Percentiles rank a stretch among this genome's conserved stretches.
Conservation (phyloP, 2,888 invertebrate genomes). For the Lepetodrilus schrolli region DNA sequence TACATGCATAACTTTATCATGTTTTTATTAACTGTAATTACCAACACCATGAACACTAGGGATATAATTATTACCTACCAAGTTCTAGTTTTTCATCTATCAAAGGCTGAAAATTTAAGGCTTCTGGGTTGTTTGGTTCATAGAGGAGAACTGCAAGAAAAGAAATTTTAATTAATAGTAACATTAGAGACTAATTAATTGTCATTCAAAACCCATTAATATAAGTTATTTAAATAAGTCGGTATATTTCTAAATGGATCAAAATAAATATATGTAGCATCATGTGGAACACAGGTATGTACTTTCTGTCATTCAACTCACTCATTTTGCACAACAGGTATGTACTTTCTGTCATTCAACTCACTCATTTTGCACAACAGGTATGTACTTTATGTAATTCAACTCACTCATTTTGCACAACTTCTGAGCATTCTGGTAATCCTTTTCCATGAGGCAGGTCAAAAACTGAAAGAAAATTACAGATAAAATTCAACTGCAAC, state of each 20-base stretch:
- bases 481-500: background rate
- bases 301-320: background rate
- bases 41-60: no score
- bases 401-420: conserved; percentile 71
- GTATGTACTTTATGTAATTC: background rate
- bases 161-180: no score
- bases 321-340: background rate
- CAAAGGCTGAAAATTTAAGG: conserved; percentile 64
- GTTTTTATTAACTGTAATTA: no score
- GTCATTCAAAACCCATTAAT: no score
- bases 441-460: conserved; percentile 65
- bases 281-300: background rate
- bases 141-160: conserved; percentile 70
- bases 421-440: conserved; percentile 65
- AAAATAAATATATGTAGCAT: no score
- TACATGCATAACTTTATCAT: no score
- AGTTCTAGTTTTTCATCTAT: conserved; percentile 65
- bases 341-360: background rate
- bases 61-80: conserved; percentile 53
- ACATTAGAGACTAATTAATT: no score
- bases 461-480: conserved; percentile 63
- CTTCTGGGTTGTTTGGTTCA: conserved; percentile 67
- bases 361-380: background rate
- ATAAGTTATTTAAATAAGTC: no score
- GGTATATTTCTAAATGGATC: no score